These are phyloP conservation scores for Sebastolobus alascanus DNA, from an alignment of 2,797 vertebrate genomes.

Conservation along the genomic window DNA sequence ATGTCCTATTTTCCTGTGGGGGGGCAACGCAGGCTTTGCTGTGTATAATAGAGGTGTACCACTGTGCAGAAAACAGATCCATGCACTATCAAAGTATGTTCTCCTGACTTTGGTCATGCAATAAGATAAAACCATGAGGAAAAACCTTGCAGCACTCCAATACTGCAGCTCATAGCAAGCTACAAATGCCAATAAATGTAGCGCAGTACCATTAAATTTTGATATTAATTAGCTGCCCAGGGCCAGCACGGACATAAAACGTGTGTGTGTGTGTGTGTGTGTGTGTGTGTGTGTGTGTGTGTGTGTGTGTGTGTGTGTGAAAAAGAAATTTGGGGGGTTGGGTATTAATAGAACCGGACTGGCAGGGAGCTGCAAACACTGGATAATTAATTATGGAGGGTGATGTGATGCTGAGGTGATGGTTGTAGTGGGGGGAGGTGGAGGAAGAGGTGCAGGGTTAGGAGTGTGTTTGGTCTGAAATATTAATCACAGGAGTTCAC, in stretches of 20 bases:
- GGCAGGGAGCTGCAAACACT: conserved; percentile 63
- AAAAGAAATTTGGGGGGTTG: conserved; percentile 25
- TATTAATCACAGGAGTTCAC: conserved; percentile 76
- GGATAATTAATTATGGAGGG: conserved; percentile 78
- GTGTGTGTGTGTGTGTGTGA: conserved; percentile 23
- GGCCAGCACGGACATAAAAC: conserved; percentile 57
- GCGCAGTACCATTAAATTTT: conserved; percentile 63
- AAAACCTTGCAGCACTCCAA: conserved; percentile 32
- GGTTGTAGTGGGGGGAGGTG: conserved; percentile 28
- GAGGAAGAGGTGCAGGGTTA: conserved; percentile 48
- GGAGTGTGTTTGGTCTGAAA: conserved; percentile 73
- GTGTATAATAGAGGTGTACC: conserved; percentile 27
- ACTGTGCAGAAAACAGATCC: conserved; percentile 36
- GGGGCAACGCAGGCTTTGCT: conserved; percentile 10
- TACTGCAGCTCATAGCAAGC: conserved; percentile 35
- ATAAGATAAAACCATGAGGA: conserved; percentile 35
- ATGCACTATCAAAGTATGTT: conserved; percentile 5
- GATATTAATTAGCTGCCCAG: conserved; percentile 74
- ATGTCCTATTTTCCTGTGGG: conserved; percentile 19
- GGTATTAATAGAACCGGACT: conserved; percentile 69
- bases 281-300: conserved; percentile 21
- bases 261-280: conserved; percentile 22
- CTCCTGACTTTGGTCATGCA: conserved; percentile 17
- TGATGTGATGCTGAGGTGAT: conserved; percentile 67
- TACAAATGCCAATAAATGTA: conserved; percentile 75